These are phyloP conservation scores for Nomada ruficornis DNA, from an alignment of 2,888 invertebrate species.

Conservation along the genomic window DNA sequence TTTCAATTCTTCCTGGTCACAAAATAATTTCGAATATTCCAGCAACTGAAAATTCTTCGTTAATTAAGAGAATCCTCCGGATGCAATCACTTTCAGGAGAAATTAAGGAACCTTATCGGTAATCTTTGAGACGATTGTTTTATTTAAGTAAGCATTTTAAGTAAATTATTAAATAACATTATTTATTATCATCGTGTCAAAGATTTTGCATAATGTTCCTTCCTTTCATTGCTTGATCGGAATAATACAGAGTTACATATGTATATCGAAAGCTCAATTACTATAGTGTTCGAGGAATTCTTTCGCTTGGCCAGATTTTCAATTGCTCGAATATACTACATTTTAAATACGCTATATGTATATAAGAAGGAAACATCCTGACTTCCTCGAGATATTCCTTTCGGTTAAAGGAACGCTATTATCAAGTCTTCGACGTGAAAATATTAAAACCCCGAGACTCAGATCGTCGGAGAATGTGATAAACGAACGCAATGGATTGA, in stretches of 20 bases:
- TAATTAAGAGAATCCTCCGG: neutral
- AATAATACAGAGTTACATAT: neutral
- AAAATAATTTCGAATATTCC: constrained; percentile 10
- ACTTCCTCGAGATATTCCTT: constrained; percentile 43
- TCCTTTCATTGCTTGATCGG: neutral
- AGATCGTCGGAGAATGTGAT: constrained; percentile 70
- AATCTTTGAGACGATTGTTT: neutral
- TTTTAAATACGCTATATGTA: neutral
- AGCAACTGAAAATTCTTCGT: constrained; percentile 18
- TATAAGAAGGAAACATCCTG: constrained; percentile 3
- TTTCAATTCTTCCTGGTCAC: constrained; percentile 14
- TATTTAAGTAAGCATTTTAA: constrained; percentile 29
- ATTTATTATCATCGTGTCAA: neutral
- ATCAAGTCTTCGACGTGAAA: constrained; percentile 21
- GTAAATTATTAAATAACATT: neutral
- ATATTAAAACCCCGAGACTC: constrained; percentile 36
- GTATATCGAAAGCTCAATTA: neutral
- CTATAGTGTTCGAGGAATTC: constrained; percentile 2
- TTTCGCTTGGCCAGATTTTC: constrained; percentile 8
- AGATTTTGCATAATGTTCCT: constrained; percentile 35
- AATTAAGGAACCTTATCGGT: constrained; percentile 30
- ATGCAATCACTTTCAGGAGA: neutral
- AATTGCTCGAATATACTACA: neutral
- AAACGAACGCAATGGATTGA: constrained; percentile 55
- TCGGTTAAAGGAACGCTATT: constrained; percentile 10